These are phyloP conservation scores for Phyllostomus discolor DNA, from an alignment of 2,113 vertebrate genomes.

Conservation along the genomic window DNA sequence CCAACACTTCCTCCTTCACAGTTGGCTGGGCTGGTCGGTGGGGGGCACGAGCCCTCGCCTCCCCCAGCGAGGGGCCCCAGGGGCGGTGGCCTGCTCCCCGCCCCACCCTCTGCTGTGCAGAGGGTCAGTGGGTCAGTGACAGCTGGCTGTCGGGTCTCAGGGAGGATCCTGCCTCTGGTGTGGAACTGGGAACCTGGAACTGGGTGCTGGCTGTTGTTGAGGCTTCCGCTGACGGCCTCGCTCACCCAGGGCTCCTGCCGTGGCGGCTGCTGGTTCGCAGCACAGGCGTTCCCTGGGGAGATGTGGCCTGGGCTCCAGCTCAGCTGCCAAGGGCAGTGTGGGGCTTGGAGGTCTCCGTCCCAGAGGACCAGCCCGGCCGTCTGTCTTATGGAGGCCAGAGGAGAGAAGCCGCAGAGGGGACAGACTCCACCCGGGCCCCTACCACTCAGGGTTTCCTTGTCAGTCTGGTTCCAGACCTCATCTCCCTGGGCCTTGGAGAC, in stretches of 20 bases:
- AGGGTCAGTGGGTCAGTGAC: background rate
- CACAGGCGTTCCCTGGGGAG: rapidly evolving
- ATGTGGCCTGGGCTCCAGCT: too few species aligned
- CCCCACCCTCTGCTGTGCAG: background rate
- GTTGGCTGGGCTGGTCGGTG: background rate
- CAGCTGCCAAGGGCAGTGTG: background rate
- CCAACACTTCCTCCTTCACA: background rate
- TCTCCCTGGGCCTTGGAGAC: constrained; percentile 68
- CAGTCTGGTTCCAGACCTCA: constrained; percentile 42
- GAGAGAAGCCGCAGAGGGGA: background rate
- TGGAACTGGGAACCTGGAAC: background rate
- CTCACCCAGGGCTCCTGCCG: rapidly evolving
- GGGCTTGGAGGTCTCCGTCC: background rate
- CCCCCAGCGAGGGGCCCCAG: background rate
- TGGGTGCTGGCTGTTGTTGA: background rate
- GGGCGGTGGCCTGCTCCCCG: background rate
- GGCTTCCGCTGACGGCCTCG: background rate
- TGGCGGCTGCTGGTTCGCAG: background rate
- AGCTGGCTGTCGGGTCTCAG: background rate
- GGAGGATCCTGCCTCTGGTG: background rate
- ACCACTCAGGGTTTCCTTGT: background rate
- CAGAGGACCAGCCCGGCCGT: background rate
- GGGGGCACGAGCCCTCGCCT: background rate
- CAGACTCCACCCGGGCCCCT: constrained; percentile 13
- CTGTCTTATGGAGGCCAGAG: background rate